phyloP scores from a whole-genome alignment of 2,888 invertebrate genomes.

The Chironomus tentans region DNA sequence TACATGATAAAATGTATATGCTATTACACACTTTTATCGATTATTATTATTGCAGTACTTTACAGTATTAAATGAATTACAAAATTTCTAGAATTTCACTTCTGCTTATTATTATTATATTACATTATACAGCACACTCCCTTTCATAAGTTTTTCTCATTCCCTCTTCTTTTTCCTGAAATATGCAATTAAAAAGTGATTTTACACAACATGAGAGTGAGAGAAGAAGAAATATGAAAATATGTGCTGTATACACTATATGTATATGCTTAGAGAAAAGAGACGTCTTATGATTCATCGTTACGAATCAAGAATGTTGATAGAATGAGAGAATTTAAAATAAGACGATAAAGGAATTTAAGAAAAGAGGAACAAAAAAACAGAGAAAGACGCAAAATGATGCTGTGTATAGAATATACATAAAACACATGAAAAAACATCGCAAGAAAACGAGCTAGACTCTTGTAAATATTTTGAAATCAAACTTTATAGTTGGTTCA shows the following conservation, averaged over 20 bases:
- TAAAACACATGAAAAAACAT: not conserved
- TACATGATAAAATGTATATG: too few species aligned
- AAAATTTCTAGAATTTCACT: not conserved
- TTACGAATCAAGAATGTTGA: conserved; percentile 3
- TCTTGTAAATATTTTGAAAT: conserved; percentile 7
- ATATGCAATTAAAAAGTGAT: conserved; percentile 6
- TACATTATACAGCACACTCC: not conserved
- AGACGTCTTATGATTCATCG: conserved; percentile 4
- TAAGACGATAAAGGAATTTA: conserved; percentile 12
- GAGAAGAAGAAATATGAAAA: not conserved
- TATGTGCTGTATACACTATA: not conserved
- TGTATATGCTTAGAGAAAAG: not conserved
- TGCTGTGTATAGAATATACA: not conserved
- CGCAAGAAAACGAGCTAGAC: not conserved
- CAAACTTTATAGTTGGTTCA: not conserved
- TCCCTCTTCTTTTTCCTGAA: not conserved
- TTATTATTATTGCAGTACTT: too few species aligned
- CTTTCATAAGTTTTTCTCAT: not conserved
- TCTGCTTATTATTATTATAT: not conserved
- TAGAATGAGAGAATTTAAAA: conserved; percentile 9
- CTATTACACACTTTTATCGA: too few species aligned
- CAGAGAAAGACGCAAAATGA: conserved; percentile 2
- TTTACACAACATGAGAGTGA: not conserved
- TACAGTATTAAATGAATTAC: too few species aligned
- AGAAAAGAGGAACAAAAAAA: too few species aligned